Evolutionary conservation across 2,888 invertebrate species (phyloP), one percentile per base, ranked within the genome.

Genomic region (Embidobia sp.): DNA sequence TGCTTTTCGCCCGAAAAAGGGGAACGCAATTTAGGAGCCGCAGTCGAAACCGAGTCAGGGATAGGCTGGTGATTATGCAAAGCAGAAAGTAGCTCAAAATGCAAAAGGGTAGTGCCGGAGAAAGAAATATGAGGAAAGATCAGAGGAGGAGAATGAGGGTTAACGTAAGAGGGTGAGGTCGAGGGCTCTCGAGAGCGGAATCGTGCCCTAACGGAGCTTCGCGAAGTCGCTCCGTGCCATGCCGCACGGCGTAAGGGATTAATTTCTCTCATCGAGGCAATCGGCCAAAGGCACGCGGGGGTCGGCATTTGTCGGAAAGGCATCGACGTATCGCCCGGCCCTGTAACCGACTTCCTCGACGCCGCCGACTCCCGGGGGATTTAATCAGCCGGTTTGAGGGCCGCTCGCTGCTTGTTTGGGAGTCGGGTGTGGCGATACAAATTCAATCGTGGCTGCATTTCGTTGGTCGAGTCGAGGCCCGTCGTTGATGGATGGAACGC

Each of bases 221-320:
- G 79, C 78, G 74, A 78, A 79, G 77, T 80, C 74, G 77, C 53
- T 74, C 76, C 73, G 78, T 81, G 79, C 70, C 79, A 78, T 67
- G 78, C 77, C 63, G 77, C 83, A 81, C 84, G 81, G 82, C 82
- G 84, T 87, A 86, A 87, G 85, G 86, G 87, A 87, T 88, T 88
- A 88, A 87, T 87, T 87, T 86, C 87, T 88, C 87, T 75, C 37
- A 37, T 53, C 49, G 67, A 63, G 86, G 86, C 87, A 82, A 88
- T 88, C 86, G 86, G 86, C 87, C 86, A 87, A 81, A 81, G 79
- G 77, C 78, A 27, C 29, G 18, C 44, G 75, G 49, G 61, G 59
- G 66, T 15, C 33, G 29, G 44, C 78, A 77, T 80, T 79, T 73
- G 73, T 81, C 80, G 80, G 77, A 81, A 75, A 78, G 72, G 73